Evolutionary conservation across 2,113 vertebrate species (phyloP), one percentile per base, ranked within the genome.

Genomic region (Notarius quadriscutis): DNA sequence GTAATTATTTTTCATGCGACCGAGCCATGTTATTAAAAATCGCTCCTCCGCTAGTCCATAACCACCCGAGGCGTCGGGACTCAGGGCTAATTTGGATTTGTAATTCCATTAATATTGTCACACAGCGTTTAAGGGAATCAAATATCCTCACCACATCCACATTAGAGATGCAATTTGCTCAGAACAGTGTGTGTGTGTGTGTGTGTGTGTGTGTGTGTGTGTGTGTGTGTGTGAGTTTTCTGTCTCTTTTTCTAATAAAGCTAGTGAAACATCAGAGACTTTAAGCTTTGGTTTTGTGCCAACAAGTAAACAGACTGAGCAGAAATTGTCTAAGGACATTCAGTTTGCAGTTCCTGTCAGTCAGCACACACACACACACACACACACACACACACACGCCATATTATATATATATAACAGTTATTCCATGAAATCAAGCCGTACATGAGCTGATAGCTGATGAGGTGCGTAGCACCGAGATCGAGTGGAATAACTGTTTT

Each of bases 51-150:
- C 84, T 58, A 50, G 89, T 86, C 87, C 84, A 81, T 18, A 57
- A 83, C 87, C 85, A 74, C 87, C 89, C 62, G 87, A 55, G 87
- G 89, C 84, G 55, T 55, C 34, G 20, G 50, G 63, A 81, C 80
- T 17, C 57, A 85, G 30, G 84, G 67, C 82, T 89, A 89, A 89
- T 88, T 88, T 77, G 79, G 84, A 89, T 89, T 89, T 86, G 89
- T 89, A 89, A 91, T 91, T 91, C 84, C 84, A 55, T 85, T 63
- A 77, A 86, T 82, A 89, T 85, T 88, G 85, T 88, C 88, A 87
- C 87, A 72, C 71, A 77, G 81, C 62, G 41, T 89, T 89, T 86
- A 87, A 81, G 41, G 86, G 82, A 86, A 89, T 86, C 75, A 89
- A 91, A 88, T 83, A 88, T 63, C 88, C 84, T 78, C 74, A 81